Percentiles rank a stretch among this genome's conserved stretches.
Conservation (phyloP, 2,888 invertebrate species). For the Fragum sueziense region DNA sequence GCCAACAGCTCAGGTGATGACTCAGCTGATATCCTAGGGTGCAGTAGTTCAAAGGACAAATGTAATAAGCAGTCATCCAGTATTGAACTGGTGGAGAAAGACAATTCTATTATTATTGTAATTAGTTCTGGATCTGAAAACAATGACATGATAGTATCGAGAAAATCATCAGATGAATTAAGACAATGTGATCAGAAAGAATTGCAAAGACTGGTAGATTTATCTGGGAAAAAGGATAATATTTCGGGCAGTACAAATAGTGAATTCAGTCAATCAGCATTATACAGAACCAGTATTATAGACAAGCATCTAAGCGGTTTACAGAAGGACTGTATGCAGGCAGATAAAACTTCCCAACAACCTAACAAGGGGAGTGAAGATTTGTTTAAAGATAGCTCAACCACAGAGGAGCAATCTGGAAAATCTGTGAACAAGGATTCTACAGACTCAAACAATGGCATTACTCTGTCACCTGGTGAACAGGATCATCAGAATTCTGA, state of each 20-base stretch:
- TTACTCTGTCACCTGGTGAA: too few species aligned
- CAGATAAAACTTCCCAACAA: not conserved
- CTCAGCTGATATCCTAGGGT: too few species aligned
- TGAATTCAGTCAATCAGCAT: constrained; percentile 10
- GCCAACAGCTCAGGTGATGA: not conserved
- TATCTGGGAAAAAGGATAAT: not conserved
- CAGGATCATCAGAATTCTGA: too few species aligned
- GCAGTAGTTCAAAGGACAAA: not conserved
- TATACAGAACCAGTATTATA: not conserved
- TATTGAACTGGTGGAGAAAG: not conserved
- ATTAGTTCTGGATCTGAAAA: not conserved
- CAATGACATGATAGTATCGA: not conserved
- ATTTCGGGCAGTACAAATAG: not conserved
- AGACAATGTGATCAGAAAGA: not conserved
- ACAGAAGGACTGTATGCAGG: not conserved
- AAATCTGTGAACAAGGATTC: constrained; percentile 8
- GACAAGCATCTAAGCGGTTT: not conserved
- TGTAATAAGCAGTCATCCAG: not conserved
- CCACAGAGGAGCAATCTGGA: not conserved
- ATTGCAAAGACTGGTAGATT: not conserved
- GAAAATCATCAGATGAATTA: not conserved
- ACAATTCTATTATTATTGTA: not conserved
- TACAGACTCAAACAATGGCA: too few species aligned
- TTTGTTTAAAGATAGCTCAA: not conserved
- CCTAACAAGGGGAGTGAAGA: constrained; percentile 9